Evolutionary conservation across 2,797 vertebrate genomes (phyloP).

Genomic region (Halcyon badia): DNA sequence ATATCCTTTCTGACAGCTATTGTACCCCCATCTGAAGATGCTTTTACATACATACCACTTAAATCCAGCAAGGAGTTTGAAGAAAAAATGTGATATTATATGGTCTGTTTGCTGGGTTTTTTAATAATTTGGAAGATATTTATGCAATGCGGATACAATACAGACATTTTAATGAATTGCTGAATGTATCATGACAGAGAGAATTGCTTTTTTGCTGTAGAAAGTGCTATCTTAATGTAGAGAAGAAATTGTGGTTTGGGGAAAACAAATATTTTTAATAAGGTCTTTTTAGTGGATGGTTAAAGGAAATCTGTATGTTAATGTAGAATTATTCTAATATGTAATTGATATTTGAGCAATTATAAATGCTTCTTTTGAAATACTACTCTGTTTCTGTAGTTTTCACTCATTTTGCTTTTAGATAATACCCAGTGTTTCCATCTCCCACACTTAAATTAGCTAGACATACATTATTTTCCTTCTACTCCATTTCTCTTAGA

Average conservation of each 20-base stretch:
- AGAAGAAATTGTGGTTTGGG: not conserved
- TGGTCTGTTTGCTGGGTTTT: accelerated
- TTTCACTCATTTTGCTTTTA: not conserved
- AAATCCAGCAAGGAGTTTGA: not conserved
- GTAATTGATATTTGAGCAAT: not conserved
- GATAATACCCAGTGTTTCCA: not conserved
- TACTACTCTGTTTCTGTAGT: not conserved
- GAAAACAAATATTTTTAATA: not conserved
- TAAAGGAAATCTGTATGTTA: not conserved
- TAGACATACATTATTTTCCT: not conserved
- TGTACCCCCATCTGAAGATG: not conserved
- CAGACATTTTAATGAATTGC: not conserved
- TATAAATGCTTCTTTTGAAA: not conserved
- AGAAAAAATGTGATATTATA: not conserved
- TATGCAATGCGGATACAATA: not conserved
- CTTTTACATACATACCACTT: not conserved
- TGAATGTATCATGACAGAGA: not conserved
- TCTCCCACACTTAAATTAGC: not conserved
- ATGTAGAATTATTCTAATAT: not conserved
- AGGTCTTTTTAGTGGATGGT: not conserved
- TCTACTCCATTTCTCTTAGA: not conserved
- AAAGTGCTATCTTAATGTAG: not conserved
- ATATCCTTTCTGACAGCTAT: not conserved
- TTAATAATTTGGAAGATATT: not conserved
- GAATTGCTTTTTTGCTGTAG: not conserved